Percentiles rank a stretch among this genome's conserved stretches.
These are phyloP conservation scores for Arion vulgaris DNA, from an alignment of 1,140 invertebrate species.

Conservation along the genomic window DNA sequence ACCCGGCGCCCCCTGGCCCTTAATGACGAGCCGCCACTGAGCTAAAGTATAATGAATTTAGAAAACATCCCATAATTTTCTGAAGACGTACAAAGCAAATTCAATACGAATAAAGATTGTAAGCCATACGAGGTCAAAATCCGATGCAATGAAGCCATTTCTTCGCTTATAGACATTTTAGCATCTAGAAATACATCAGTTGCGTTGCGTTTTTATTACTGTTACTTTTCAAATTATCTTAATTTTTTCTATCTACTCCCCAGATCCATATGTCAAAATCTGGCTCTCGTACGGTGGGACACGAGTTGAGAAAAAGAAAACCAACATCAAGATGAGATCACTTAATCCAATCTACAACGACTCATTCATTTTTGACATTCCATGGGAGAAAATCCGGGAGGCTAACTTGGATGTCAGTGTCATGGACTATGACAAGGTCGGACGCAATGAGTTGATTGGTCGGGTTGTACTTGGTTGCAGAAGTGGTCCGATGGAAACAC, in stretches of 20 bases:
- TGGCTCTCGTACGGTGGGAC: slow-evolving; percentile 75
- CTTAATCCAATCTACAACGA: slow-evolving; percentile 79
- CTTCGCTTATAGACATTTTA: too few relatives aligned
- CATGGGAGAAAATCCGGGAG: slow-evolving; percentile 83
- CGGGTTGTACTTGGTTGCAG: slow-evolving; percentile 85
- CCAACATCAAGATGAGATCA: slow-evolving; percentile 75
- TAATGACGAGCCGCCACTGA: too few relatives aligned
- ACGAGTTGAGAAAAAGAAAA: slow-evolving; percentile 78
- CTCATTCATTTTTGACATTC: slow-evolving; percentile 77
- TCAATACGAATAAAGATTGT: too few relatives aligned
- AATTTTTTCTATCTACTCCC: neutral
- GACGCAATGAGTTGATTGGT: slow-evolving; percentile 90
- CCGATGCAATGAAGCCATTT: too few relatives aligned
- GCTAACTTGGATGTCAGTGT: slow-evolving; percentile 88
- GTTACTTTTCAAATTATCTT: too few relatives aligned
- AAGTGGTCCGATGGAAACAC: slow-evolving; percentile 85
- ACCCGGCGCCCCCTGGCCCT: too few relatives aligned
- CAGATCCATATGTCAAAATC: slow-evolving; percentile 78
- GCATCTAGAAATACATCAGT: too few relatives aligned
- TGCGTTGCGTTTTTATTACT: too few relatives aligned
- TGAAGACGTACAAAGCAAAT: too few relatives aligned
- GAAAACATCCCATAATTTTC: too few relatives aligned
- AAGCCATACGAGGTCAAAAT: too few relatives aligned
- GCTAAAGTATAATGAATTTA: too few relatives aligned
- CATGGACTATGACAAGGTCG: slow-evolving; percentile 92